phyloP scores from a whole-genome alignment of 2,888 invertebrate species.

The Andrena praecox region DNA sequence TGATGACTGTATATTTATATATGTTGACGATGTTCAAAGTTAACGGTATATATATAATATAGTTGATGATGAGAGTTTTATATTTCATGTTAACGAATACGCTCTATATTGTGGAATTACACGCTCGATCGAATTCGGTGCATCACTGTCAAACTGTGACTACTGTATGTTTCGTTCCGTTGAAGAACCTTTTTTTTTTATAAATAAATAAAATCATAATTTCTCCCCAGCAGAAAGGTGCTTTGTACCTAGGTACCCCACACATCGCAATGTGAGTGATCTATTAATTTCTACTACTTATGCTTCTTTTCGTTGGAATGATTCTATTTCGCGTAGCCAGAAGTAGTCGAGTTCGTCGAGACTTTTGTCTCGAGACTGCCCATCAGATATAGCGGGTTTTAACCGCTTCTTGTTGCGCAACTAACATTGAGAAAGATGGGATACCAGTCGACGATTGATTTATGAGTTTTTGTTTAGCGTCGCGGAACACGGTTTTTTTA shows the following conservation, averaged over 20 bases:
- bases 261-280: no score
- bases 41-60: slow-evolving; percentile 71
- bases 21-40: slow-evolving; percentile 81
- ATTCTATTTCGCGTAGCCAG: background rate
- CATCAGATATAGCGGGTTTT: background rate
- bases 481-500: slow-evolving; percentile 23
- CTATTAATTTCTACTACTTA: background rate
- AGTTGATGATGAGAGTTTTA: slow-evolving; percentile 84
- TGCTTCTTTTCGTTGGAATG: background rate
- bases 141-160: slow-evolving; percentile 71
- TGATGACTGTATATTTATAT: slow-evolving; percentile 83
- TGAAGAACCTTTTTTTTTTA: slow-evolving; percentile 68
- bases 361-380: background rate
- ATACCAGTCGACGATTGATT: slow-evolving; percentile 21
- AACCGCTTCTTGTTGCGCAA: background rate
- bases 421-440: background rate
- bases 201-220: slow-evolving; percentile 77
- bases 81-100: slow-evolving; percentile 82
- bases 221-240: slow-evolving; percentile 66
- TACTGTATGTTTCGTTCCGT: slow-evolving; percentile 69
- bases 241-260: background rate
- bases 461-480: slow-evolving; percentile 15
- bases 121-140: slow-evolving; percentile 69
- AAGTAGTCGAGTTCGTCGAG: background rate
- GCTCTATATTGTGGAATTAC: slow-evolving; percentile 68